phyloP scores from a whole-genome alignment of 2,888 invertebrate genomes.

The Drosophila anomelani region DNA sequence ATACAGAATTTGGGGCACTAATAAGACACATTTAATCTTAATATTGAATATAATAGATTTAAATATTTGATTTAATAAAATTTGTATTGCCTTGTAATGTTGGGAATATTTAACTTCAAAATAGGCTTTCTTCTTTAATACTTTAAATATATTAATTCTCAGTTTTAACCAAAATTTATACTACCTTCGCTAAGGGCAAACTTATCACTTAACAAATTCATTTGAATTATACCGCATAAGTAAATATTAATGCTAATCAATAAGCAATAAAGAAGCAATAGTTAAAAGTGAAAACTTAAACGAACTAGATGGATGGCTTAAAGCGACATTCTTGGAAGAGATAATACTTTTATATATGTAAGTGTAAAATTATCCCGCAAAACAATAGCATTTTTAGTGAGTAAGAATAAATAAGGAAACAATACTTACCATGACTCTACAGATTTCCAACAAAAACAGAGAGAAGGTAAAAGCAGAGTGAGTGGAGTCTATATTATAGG shows the following conservation, averaged over 20 bases:
- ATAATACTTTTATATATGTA: background rate
- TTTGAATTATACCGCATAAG: background rate
- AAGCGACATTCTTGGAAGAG: slow-evolving; percentile 1
- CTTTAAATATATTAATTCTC: background rate
- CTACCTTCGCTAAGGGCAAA: background rate
- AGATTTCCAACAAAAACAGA: background rate
- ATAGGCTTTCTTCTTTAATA: too few relatives aligned
- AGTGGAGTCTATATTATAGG: background rate
- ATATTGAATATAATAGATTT: too few relatives aligned
- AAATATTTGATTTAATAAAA: too few relatives aligned
- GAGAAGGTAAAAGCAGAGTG: slow-evolving; percentile 2
- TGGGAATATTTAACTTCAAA: too few relatives aligned
- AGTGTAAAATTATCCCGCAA: background rate
- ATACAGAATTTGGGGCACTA: background rate
- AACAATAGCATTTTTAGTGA: slow-evolving; percentile 3
- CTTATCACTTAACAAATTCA: background rate
- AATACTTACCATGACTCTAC: slow-evolving; percentile 3
- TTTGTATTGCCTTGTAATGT: too few relatives aligned
- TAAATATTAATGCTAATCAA: background rate
- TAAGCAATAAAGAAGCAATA: background rate
- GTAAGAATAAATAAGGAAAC: slow-evolving; percentile 12
- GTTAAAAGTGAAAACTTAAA: background rate
- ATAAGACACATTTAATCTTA: background rate
- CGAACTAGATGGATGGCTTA: background rate
- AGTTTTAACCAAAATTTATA: background rate